phyloP scores from a whole-genome alignment of 2,797 vertebrate species.

The Coluber constrictor region DNA sequence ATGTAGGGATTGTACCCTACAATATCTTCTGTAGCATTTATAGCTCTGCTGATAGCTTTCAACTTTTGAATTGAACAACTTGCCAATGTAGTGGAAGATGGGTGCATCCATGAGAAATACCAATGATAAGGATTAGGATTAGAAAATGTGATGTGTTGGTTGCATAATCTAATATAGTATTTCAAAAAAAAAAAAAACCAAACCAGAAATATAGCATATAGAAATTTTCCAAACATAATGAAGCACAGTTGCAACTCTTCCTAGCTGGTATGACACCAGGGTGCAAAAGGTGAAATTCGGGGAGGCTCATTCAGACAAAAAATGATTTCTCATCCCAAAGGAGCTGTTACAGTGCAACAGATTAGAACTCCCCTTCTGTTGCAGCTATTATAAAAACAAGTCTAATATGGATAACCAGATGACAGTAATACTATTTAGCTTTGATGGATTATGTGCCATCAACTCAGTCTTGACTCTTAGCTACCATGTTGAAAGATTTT shows the following conservation, averaged over 20 bases:
- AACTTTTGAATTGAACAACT: neutral
- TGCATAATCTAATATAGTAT: neutral
- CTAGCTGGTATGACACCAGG: neutral
- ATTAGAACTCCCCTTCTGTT: neutral
- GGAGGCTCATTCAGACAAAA: neutral
- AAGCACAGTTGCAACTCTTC: neutral
- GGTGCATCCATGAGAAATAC: neutral
- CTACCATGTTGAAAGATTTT: neutral
- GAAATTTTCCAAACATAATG: neutral
- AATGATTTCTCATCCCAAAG: neutral
- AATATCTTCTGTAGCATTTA: neutral
- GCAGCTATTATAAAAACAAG: neutral
- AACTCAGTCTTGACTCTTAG: neutral
- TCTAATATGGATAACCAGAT: neutral
- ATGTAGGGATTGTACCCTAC: neutral
- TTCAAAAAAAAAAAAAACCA: neutral
- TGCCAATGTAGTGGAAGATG: neutral
- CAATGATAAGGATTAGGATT: neutral
- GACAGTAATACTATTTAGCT: neutral
- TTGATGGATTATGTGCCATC: neutral
- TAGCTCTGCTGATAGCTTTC: neutral
- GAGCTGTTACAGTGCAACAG: neutral
- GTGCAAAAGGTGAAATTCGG: neutral
- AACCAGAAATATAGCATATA: neutral
- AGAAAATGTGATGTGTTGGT: neutral